Base-by-base conservation (phyloP, 2,113 vertebrate species). In the Narcine bancroftii region DNA sequence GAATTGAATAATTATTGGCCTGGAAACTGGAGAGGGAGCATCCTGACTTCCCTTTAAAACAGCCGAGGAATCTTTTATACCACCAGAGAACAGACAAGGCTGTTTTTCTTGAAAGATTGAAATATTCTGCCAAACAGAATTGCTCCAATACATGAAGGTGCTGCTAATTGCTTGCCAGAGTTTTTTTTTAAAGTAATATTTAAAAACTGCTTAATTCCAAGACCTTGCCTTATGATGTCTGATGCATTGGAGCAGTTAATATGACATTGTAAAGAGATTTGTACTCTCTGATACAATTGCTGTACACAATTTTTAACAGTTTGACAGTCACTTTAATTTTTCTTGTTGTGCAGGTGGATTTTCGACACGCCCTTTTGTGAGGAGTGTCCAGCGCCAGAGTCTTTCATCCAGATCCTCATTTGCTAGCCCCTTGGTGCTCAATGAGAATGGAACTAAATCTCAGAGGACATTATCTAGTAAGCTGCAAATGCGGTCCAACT, bases 361-460 rank as follows among this genome's bases (percentile, higher is more conserved):
- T 95, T 99, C 99, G 0, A 97, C 98, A 10, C 97, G 98, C 0
- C 99, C 99, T 0, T 99, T 99, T 45, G 99, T 99, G 92, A 96
- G 98, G 93, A 99, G 99, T 56, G 99, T 99, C 69, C 98, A 99
- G 45, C 98, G 97, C 19, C 99, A 99, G 96, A 99, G 98, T 94
- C 92, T 96, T 93, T 99, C 98, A 0, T 98, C 97, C 45, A 94
- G 98, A 92, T 99, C 99, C 0, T 99, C 99, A 39, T 95, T 99
- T 33, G 97, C 97, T 92, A 99, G 99, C 93, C 99, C 98, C 0
- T 94, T 99, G 94, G 97, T 97, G 19, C 95, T 96, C 93, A 97
- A 96, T 19, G 99, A 99, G 92, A 97, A 97, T 0, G 97, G 97
- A 29, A 95, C 97, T 65, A 96, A 97, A 63, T 97, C 98, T 0